Base-by-base conservation (phyloP, 1,140 invertebrate genomes). In the Drosophila fuyamai region DNA sequence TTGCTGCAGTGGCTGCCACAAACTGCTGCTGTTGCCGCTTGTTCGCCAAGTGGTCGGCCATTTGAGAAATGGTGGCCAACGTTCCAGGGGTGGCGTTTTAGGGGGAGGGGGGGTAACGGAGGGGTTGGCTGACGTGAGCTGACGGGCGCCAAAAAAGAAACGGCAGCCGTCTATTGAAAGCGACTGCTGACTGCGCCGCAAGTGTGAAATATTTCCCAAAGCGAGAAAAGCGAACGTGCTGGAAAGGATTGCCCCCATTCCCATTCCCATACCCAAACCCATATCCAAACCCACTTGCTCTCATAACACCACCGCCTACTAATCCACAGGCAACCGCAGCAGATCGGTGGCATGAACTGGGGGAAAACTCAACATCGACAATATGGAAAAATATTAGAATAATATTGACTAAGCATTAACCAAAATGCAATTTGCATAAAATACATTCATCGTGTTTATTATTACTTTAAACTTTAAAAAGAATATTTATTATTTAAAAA, bases 131-230 rank as follows among this genome's bases (percentile, higher is more conserved):
- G 71, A 74, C 51, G 71, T 73, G 70, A 54, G 68, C 68, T 74
- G 72, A 75, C 68, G 74, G 70, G 58, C 50, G 70, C 57, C 68
- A 73, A 73, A 75, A 55, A 73, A 73, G 57, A 73, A 62, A 74
- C 71, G 48, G 13, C 73, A 63, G 57, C 40, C 71, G 48, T 66
- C 74, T 55, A 76, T 76, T 76, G 71, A 76, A 76, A 65, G 61
- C 62, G 71, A 76, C 74, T 75, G 74, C 74, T 76, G 73, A 76
- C 71, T 76, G 71, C 36, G 74, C 71, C 74, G 73, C 74, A 76
- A 75, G 71, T 76, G 74, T 67, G 74, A 76, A 76, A 76, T 76
- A 76, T 76, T 76, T 76, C 41, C 59, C 59, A 56, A 43, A 48
- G 68, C 43, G 67, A 40, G 67, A 38, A 44, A 54, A 29, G 47